Evolutionary conservation across 2,113 vertebrate genomes (phyloP), one percentile per base, ranked within the genome.

Genomic region (Fregata magnificens): DNA sequence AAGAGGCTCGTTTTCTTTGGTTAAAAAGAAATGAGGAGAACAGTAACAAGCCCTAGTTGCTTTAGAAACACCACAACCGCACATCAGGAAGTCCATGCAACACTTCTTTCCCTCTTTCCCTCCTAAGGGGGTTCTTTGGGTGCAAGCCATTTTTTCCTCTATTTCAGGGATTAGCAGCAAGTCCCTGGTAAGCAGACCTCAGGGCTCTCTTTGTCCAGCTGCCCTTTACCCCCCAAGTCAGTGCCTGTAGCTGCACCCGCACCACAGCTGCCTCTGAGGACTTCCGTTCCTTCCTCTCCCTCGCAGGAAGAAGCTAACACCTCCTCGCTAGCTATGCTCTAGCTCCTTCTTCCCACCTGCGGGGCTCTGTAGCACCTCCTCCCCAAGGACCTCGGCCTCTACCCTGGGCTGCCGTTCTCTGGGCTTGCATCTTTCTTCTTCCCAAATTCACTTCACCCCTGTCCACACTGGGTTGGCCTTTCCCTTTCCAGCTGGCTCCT

Each of bases 321-420:
- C 49, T 32, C 32, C 44, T n/a, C 2, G 4, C 36, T 7, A 2
- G 4, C 36, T 7, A 2, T 24, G 19, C 14, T 32, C 28, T 3
- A 59, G 10, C 18, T 40, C 22, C 18, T 5, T 36, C 45, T 44
- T 55, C 32, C 56, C 45, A 44, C 16, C 59, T 25, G 29, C 0
- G 0, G 53, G 16, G 28, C 50, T 44, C 70, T 19, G 42, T 4
- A 17, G 24, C 49, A 44, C 16, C 63, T 72, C 52, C 24, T 25
- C 7, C 42, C n/a, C 9, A 3, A 15, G 16, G 13, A 25, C 45
- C 19, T 34, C 6, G 0, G 34, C 16, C 28, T 52, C 40, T 5
- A 3, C 16, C n/a, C 25, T 3, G n/a, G 16, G 6, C 26, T 22
- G 25, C 7, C 1, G 0, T 1, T 38, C 49, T 34, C 22, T 8